Evolutionary conservation across 2,888 invertebrate species (phyloP).

Genomic region (Eumerus sabulonum): DNA sequence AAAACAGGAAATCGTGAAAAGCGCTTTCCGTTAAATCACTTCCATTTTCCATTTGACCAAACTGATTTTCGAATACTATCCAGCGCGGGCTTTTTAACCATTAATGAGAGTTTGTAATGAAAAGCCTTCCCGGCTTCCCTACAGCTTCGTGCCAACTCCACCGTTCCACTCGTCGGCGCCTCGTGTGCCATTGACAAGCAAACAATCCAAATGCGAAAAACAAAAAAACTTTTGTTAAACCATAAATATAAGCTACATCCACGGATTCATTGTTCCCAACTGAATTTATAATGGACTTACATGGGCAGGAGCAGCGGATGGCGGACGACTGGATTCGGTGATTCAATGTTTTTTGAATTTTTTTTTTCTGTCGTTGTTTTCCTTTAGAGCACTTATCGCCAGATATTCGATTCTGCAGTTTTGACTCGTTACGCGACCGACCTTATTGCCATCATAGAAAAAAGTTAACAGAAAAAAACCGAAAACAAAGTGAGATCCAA

Average conservation of each 20-base stretch:
- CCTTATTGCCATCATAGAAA: constrained; percentile 27
- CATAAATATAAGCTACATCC: constrained; percentile 57
- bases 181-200: constrained; percentile 7
- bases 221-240: constrained; percentile 7
- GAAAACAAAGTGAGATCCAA: too few species aligned
- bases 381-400: constrained; percentile 37
- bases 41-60: too few species aligned
- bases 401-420: constrained; percentile 38
- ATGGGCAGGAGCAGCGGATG: neutral
- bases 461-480: too few species aligned
- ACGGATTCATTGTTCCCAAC: constrained; percentile 53
- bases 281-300: constrained; percentile 51
- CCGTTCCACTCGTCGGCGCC: too few species aligned
- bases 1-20: too few species aligned
- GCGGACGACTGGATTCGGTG: constrained; percentile 35
- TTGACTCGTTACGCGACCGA: constrained; percentile 39
- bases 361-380: constrained; percentile 39
- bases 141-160: too few species aligned
- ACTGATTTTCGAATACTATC: too few species aligned
- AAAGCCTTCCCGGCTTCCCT: too few species aligned
- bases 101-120: too few species aligned
- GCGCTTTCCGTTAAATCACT: too few species aligned
- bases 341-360: constrained; percentile 21
- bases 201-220: constrained; percentile 16
- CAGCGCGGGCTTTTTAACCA: too few species aligned